phyloP scores from a whole-genome alignment of 2,113 vertebrate genomes.

The Brachypteracias leptosomus region DNA sequence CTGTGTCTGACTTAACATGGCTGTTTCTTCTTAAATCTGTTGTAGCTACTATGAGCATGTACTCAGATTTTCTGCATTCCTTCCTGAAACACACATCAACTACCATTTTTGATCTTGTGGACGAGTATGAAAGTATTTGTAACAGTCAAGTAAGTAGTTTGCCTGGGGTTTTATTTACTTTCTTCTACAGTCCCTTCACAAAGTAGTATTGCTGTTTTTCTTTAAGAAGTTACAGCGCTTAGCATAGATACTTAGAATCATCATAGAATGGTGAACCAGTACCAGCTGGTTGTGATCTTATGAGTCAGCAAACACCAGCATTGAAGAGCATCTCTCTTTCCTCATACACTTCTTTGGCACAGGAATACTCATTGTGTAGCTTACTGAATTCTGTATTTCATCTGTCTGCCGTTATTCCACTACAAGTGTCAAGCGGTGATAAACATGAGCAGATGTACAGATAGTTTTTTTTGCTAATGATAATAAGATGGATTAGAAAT shows the following conservation, averaged over 20 bases:
- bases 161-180: neutral
- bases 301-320: neutral
- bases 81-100: conserved; percentile 89
- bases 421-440: neutral
- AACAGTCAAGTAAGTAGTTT: conserved; percentile 80
- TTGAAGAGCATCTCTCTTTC: neutral
- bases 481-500: neutral
- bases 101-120: conserved; percentile 90
- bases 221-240: neutral
- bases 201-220: neutral
- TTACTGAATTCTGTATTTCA: neutral
- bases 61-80: conserved; percentile 88
- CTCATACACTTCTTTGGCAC: neutral
- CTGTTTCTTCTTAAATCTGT: conserved; percentile 12
- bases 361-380: neutral
- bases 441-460: neutral
- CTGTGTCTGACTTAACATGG: neutral
- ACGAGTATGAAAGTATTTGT: conserved; percentile 89
- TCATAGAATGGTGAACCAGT: too few relatives aligned
- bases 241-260: neutral
- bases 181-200: neutral
- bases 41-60: conserved; percentile 91
- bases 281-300: neutral
- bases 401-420: neutral
- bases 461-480: neutral